These are phyloP conservation scores for Micoletzkya japonica DNA, from an alignment of 2,888 invertebrate species.

Conservation along the genomic window DNA sequence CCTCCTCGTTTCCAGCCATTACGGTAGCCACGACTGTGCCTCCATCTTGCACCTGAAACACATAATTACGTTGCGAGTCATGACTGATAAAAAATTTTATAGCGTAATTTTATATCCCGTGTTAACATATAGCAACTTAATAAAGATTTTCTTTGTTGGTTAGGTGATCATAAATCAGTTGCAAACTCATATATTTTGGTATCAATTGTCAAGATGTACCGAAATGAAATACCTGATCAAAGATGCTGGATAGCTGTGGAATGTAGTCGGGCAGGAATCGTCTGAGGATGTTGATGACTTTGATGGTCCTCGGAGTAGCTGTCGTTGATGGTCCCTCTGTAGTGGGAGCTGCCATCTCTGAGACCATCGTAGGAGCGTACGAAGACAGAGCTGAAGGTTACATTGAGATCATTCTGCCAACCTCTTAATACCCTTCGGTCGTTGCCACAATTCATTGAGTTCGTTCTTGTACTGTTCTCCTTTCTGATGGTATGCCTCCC, in stretches of 20 bases:
- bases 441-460: slow-evolving; percentile 2
- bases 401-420: not conserved
- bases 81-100: too few species aligned
- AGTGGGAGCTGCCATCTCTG: not conserved
- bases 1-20: too few species aligned
- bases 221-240: slow-evolving; percentile 17
- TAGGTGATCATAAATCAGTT: too few species aligned
- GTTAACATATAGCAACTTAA: too few species aligned
- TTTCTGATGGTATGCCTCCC: not conserved
- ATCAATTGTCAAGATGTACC: not conserved
- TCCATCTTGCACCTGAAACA: too few species aligned
- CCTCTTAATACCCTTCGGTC: not conserved
- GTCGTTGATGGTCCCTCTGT: not conserved
- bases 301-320: slow-evolving; percentile 15
- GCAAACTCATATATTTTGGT: not conserved
- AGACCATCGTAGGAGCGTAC: not conserved
- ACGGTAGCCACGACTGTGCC: too few species aligned
- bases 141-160: too few species aligned
- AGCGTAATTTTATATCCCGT: too few species aligned
- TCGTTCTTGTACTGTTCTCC: not conserved
- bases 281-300: slow-evolving; percentile 25
- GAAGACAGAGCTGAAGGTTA: too few species aligned
- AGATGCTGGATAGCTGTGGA: slow-evolving; percentile 18
- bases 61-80: too few species aligned
- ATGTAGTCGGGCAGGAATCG: slow-evolving; percentile 26